Conservation (phyloP, 2,888 invertebrate species). For the Trichogramma dendrolimi region DNA sequence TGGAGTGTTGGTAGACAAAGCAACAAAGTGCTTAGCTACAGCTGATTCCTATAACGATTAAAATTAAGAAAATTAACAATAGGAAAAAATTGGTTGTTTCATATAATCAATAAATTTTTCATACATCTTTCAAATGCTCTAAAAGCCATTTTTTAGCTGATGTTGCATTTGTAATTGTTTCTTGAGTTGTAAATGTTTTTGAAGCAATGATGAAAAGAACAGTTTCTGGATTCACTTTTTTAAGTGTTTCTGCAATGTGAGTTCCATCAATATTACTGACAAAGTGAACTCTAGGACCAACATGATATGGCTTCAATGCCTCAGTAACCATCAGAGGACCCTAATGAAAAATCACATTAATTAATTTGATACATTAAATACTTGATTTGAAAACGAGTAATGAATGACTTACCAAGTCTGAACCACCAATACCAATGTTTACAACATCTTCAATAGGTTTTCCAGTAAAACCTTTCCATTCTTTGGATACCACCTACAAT, state of each 20-base stretch:
- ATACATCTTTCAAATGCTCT: slow-evolving; percentile 78
- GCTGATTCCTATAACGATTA: slow-evolving; percentile 63
- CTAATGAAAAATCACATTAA: slow-evolving; percentile 45
- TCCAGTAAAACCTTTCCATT: slow-evolving; percentile 64
- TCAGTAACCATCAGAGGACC: slow-evolving; percentile 99
- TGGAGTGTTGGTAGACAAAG: slow-evolving; percentile 88
- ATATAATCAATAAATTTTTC: slow-evolving; percentile 37
- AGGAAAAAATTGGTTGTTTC: not conserved
- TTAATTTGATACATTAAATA: slow-evolving; percentile 7
- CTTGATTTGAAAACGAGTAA: slow-evolving; percentile 1
- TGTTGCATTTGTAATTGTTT: slow-evolving; percentile 97
- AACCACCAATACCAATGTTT: slow-evolving; percentile 99
- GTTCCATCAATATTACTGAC: slow-evolving; percentile 99
- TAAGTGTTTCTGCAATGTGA: slow-evolving; percentile 89
- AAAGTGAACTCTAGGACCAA: slow-evolving; percentile 86
- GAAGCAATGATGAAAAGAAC: slow-evolving; percentile 97
- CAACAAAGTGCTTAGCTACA: slow-evolving; percentile 97
- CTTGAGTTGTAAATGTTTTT: slow-evolving; percentile 98
- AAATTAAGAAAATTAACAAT: slow-evolving; percentile 22
- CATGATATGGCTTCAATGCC: slow-evolving; percentile 85
- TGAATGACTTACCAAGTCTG: slow-evolving; percentile 70
- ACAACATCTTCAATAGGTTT: slow-evolving; percentile 94
- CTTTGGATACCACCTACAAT: slow-evolving; percentile 43
- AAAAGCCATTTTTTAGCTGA: slow-evolving; percentile 98
- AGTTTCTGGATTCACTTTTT: slow-evolving; percentile 85